Evolutionary conservation across 2,797 vertebrate species (phyloP).

Genomic region (Gila robusta): DNA sequence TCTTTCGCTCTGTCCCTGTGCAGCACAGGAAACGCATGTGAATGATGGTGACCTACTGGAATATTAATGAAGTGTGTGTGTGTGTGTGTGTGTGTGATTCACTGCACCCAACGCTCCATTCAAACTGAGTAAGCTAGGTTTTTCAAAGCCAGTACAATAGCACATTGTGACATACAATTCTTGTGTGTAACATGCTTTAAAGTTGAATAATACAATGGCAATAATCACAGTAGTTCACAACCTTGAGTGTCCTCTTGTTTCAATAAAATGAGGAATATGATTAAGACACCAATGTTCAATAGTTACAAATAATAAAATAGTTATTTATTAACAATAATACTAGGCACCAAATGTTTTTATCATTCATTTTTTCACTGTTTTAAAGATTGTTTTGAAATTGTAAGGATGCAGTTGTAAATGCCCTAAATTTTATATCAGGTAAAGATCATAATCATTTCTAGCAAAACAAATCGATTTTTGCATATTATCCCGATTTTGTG

Average conservation of each 20-base stretch:
- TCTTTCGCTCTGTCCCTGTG: constrained; percentile 68
- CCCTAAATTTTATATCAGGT: neutral
- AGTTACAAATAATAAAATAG: neutral
- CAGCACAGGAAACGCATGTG: constrained; percentile 76
- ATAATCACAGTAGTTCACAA: neutral
- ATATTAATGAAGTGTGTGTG: constrained; percentile 68
- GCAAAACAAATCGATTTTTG: neutral
- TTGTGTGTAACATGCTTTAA: neutral
- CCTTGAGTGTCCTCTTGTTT: neutral
- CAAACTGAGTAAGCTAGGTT: constrained; percentile 36
- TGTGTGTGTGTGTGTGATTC: constrained; percentile 23
- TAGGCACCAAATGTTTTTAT: neutral
- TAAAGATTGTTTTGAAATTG: neutral
- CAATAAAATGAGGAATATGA: neutral
- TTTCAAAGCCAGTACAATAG: neutral
- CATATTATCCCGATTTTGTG: neutral
- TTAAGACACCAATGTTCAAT: neutral
- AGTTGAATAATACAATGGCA: constrained; percentile 1
- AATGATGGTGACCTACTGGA: constrained; percentile 56
- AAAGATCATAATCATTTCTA: neutral
- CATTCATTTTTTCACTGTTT: neutral
- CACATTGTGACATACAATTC: constrained; percentile 4
- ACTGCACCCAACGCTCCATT: constrained; percentile 19
- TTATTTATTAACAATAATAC: neutral
- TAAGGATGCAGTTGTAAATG: neutral